Conservation (phyloP, 2,113 vertebrate genomes). For the Puffinus mauretanicus region DNA sequence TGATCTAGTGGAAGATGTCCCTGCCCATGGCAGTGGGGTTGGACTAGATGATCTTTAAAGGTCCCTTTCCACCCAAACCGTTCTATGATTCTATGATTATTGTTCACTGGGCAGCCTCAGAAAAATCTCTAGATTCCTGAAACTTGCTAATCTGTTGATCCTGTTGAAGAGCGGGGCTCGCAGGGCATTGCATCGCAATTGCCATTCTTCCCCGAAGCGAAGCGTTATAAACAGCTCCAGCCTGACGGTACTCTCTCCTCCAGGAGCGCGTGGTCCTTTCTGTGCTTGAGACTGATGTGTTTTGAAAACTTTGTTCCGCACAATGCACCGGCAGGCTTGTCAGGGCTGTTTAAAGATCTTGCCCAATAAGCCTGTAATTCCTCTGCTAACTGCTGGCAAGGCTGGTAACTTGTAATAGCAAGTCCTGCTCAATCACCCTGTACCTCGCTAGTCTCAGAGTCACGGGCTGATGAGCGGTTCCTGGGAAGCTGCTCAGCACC, state of each 20-base stretch:
- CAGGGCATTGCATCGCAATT: not conserved
- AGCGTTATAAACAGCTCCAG: not conserved
- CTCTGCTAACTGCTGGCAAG: constrained; percentile 11
- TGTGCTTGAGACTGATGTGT: not conserved
- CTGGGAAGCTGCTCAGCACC: not conserved
- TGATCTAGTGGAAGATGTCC: not conserved
- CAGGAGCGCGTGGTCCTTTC: not conserved
- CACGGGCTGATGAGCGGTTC: not conserved
- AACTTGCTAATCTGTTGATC: not conserved
- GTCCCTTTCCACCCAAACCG: not conserved
- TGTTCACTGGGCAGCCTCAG: not conserved
- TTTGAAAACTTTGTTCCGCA: not conserved
- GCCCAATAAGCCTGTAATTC: constrained; percentile 3
- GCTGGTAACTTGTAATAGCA: not conserved
- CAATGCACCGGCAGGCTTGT: not conserved
- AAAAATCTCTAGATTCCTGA: not conserved
- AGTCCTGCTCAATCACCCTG: not conserved
- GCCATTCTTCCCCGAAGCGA: not conserved
- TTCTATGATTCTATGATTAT: not conserved
- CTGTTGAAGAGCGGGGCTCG: not conserved
- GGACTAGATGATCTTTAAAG: not conserved
- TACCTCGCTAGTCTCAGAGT: not conserved
- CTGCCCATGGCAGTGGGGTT: not conserved
- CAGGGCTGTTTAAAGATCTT: constrained; percentile 1
- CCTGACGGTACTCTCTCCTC: not conserved